A percentile compares a stretch with the other conserved stretches of the same genome.
Conservation (phyloP, 1,140 invertebrate species). For the Delia radicum region DNA sequence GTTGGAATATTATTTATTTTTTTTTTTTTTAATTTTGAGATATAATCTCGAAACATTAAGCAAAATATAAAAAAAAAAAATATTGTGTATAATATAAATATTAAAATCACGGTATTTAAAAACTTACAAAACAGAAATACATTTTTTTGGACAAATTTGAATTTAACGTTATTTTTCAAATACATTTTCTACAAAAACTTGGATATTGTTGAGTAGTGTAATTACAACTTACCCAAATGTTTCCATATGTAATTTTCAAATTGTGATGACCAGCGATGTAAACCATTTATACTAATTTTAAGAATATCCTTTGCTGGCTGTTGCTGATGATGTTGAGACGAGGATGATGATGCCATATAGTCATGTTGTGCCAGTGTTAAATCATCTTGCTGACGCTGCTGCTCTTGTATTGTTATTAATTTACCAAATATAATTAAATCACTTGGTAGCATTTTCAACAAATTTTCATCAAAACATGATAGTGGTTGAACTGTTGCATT, state of each 20-base stretch:
- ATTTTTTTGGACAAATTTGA: too few species aligned
- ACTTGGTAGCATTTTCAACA: slow-evolving; percentile 52
- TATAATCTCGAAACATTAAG: too few species aligned
- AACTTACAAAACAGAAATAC: too few species aligned
- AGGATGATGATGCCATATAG: not conserved
- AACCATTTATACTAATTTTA: slow-evolving; percentile 49
- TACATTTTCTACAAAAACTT: too few species aligned
- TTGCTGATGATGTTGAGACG: not conserved
- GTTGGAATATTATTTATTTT: too few species aligned
- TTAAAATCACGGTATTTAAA: too few species aligned
- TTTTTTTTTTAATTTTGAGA: too few species aligned
- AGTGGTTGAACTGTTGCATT: slow-evolving; percentile 51
- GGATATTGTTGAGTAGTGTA: too few species aligned
- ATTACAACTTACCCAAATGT: slow-evolving; percentile 47
- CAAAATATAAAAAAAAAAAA: too few species aligned
- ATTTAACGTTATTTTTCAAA: too few species aligned
- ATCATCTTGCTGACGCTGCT: not conserved
- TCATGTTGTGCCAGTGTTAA: not conserved
- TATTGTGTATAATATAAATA: too few species aligned
- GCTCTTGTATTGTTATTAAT: slow-evolving; percentile 40
- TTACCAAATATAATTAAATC: slow-evolving; percentile 56
- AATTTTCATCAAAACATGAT: slow-evolving; percentile 50
- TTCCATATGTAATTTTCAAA: slow-evolving; percentile 55
- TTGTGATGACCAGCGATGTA: slow-evolving; percentile 51
- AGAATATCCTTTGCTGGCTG: slow-evolving; percentile 41